These are phyloP conservation scores for Rhodinocichla rosea DNA, from an alignment of 2,113 vertebrate species.

Conservation along the genomic window DNA sequence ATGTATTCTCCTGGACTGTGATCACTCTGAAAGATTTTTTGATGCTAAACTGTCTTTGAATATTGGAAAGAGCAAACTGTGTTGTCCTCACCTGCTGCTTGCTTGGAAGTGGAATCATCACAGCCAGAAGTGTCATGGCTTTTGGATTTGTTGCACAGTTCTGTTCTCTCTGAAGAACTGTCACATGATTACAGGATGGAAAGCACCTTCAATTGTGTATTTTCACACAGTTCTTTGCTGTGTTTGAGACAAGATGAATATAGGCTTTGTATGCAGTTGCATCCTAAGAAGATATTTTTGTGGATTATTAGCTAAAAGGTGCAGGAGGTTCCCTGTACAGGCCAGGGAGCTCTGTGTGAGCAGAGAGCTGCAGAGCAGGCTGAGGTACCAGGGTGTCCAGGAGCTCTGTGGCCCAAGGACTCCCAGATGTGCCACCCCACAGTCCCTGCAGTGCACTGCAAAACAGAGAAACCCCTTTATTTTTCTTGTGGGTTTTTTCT, in stretches of 20 bases:
- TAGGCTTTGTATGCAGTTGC: not conserved
- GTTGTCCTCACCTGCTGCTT: not conserved
- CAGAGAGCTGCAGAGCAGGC: not conserved
- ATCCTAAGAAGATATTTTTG: not conserved
- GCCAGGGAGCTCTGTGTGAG: not conserved
- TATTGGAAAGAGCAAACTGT: not conserved
- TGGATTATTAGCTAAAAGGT: not conserved
- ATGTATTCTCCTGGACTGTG: slow-evolving; percentile 34
- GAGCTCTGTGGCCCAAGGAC: not conserved
- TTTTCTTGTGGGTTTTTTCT: not conserved
- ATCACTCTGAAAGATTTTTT: slow-evolving; percentile 21
- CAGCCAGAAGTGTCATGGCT: not conserved
- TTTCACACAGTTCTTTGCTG: not conserved
- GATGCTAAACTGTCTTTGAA: slow-evolving; percentile 14
- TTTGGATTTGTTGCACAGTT: not conserved
- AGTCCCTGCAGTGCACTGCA: not conserved
- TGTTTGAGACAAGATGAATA: not conserved
- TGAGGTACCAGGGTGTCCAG: not conserved
- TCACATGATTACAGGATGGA: not conserved
- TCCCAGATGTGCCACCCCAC: not conserved
- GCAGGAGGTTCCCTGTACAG: not conserved
- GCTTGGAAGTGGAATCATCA: not conserved
- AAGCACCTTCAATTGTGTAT: not conserved
- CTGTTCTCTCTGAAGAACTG: not conserved
- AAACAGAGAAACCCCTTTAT: not conserved